Conservation (phyloP, 1,140 invertebrate genomes). For the Riptortus pedestris region DNA sequence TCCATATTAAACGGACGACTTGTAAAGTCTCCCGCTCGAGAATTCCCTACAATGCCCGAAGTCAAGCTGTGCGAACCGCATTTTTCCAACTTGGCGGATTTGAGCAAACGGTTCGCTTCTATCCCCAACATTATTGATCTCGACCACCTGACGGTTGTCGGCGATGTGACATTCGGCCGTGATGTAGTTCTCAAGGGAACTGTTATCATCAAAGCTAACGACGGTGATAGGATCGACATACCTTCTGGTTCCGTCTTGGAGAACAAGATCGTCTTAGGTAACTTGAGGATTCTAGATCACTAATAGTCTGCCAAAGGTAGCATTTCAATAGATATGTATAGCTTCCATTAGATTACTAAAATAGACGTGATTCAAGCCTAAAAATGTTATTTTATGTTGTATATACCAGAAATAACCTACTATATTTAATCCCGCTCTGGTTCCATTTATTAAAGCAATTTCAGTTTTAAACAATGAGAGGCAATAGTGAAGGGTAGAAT, state of each 20-base stretch:
- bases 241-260: conserved; percentile 90
- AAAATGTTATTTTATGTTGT: too few relatives aligned
- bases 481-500: too few relatives aligned
- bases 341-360: too few relatives aligned
- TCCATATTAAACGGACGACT: conserved; percentile 79
- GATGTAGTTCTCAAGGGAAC: conserved; percentile 93
- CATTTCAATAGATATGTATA: too few relatives aligned
- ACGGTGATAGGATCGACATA: conserved; percentile 97
- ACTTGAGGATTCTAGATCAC: conserved; percentile 94
- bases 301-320: too few relatives aligned
- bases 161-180: conserved; percentile 96
- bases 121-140: conserved; percentile 96
- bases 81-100: conserved; percentile 93
- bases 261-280: conserved; percentile 99
- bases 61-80: conserved; percentile 93
- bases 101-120: conserved; percentile 78
- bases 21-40: conserved; percentile 83
- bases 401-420: too few relatives aligned
- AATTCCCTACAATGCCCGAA: conserved; percentile 91
- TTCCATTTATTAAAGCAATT: too few relatives aligned
- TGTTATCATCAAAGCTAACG: conserved; percentile 98
- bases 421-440: too few relatives aligned
- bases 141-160: conserved; percentile 97
- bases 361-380: too few relatives aligned
- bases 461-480: too few relatives aligned